These are phyloP conservation scores for Euleptes europaea DNA, from an alignment of 2,113 vertebrate genomes.

Conservation along the genomic window DNA sequence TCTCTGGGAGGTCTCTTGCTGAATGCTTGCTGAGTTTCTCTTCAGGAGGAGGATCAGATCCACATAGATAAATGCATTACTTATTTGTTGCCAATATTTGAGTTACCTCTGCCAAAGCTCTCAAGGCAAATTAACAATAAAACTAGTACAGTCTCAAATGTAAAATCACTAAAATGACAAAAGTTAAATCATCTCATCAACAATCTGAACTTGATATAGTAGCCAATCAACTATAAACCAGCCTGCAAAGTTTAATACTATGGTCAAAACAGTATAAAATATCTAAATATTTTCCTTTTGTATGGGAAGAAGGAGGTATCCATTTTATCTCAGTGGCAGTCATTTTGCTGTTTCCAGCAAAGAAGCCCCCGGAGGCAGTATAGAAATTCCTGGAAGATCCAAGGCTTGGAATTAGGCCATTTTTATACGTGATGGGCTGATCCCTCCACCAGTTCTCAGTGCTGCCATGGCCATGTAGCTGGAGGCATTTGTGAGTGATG, in stretches of 20 bases:
- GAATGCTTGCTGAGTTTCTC: not conserved
- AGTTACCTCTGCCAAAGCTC: not conserved
- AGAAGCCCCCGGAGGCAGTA: not conserved
- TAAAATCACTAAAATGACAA: not conserved
- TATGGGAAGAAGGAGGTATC: not conserved
- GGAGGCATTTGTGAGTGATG: too few species aligned
- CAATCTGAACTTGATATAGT: not conserved
- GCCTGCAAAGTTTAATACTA: not conserved
- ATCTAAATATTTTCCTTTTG: not conserved
- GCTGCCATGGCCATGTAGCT: too few species aligned
- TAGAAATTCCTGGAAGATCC: too few species aligned
- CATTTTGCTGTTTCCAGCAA: not conserved
- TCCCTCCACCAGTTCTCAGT: too few species aligned
- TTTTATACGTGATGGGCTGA: too few species aligned
- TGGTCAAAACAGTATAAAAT: not conserved
- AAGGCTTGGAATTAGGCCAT: too few species aligned
- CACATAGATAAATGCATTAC: not conserved
- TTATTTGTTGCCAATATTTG: not conserved
- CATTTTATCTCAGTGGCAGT: not conserved
- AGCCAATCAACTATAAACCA: not conserved
- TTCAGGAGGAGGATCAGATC: not conserved
- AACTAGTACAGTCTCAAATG: not conserved
- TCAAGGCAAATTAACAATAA: not conserved
- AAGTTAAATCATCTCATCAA: not conserved
- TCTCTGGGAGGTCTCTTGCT: not conserved